Base-by-base conservation (phyloP, 2,797 vertebrate genomes). In the Micrastur ruficollis region DNA sequence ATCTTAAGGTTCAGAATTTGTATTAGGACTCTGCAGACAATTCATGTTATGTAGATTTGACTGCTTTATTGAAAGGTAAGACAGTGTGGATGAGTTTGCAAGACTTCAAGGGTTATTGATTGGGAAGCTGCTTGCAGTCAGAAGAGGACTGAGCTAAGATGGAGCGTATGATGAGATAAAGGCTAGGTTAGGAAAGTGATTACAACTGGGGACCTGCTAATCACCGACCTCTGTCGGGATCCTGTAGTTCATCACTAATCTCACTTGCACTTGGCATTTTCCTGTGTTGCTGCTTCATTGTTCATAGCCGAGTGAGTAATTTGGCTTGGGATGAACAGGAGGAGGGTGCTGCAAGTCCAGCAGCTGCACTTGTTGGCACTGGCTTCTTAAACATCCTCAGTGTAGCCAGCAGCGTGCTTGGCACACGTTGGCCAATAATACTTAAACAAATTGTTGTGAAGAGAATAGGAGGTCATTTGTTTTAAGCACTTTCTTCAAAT, bases 281-380 rank as follows among this genome's bases (percentile, higher is more conserved):
- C 88, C 88, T 96, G 10, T 91, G 91, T 87, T 97, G 92, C 95
- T 95, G 95, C 94, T 91, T 97, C 96, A 95, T 98, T 97, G 96
- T 96, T 98, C 92, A 94, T 96, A 96, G 97, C 96, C 53, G 89
- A 96, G 96, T 96, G 96, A 98, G 94, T 98, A 95, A 98, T 98
- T 98, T 98, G 98, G 98, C 97, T 95, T 86, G 81, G 91, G 95
- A 91, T 94, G 97, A 96, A 79, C 90, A 89, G 96, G 94, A 95
- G 94, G 96, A 97, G 97, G 97, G 89, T 93, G 96, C 92, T 95
- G 97, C 95, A 87, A 97, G 97, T 97, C 97, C 97, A 97, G 98
- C 98, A 98, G 98, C 98, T 99, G 98, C 97, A 96, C 97, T 98
- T 96, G 95, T 96, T 98, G 98, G 98, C 98, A 98, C 93, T 94